Evolutionary conservation across 2,888 invertebrate species (phyloP), one percentile per base, ranked within the genome.

Genomic region (Eustalomyia histrio): DNA sequence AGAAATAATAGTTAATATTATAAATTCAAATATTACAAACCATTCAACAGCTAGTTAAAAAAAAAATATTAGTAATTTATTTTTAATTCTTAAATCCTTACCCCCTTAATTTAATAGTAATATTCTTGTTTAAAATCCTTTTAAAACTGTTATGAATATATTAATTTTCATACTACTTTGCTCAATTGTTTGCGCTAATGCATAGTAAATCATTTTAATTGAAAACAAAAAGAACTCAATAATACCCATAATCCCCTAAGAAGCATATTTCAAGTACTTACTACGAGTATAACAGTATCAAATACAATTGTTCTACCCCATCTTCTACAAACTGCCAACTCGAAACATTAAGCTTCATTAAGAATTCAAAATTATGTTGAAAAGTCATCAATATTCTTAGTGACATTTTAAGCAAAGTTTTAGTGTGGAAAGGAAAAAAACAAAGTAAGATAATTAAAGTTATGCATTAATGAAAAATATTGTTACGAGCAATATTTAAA

Each of bases 301-400:
- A 64, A 58, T 24, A 21, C 52, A 53, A 57, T 55, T 58, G 5
- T 57, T 76, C 10, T 33, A 21, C 12, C 12, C 21, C 18, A 14
- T 39, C 14, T 39, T 50, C 24, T 24, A 24, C 24, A 3, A 12
- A 12, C 55, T 14, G 43, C 6, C 16, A 16, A 16, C 33, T 35
- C 63, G 8, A 17, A 39, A 53, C 12, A 61, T 39, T 33, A 50
- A 52, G 33, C 29, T 71, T 79, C 58, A 83, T 84, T 82, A 78
- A 80, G 80, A 76, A 84, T 84, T 78, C 80, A 84, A 82, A 82
- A 79, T 80, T 64, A 8, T 69, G 33, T 67, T 55, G 61, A 78
- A 82, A 79, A 78, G 55, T 79, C 82, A 84, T 83, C 79, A 84
- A 82, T 84, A 83, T 83, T 82, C 50, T 73, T 21, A 60, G n/a